These are phyloP conservation scores for Rotaria sp. DNA, from an alignment of 2,888 invertebrate species.

Conservation along the genomic window DNA sequence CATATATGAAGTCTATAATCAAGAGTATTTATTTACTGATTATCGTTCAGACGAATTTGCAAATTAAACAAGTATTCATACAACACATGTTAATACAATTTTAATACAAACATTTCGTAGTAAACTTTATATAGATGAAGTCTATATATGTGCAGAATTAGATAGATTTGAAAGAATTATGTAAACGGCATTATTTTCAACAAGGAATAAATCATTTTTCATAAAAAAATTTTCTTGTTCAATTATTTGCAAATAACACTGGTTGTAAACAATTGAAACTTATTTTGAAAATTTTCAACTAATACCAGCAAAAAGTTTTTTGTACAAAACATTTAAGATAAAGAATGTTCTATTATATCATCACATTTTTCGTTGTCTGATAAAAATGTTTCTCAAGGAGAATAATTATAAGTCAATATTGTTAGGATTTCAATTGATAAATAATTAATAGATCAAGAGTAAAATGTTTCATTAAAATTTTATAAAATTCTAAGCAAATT, in stretches of 20 bases:
- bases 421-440: too few relatives aligned
- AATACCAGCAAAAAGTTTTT: background rate
- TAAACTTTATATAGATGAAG: background rate
- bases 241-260: background rate
- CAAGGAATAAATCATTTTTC: background rate
- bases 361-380: background rate
- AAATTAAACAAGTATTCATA: background rate
- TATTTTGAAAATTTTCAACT: background rate
- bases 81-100: background rate
- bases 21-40: background rate
- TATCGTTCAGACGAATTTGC: background rate
- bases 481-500: too few relatives aligned
- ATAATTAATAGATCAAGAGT: too few relatives aligned
- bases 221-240: background rate
- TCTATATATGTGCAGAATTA: background rate
- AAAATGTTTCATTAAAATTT: too few relatives aligned
- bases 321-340: background rate
- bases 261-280: background rate
- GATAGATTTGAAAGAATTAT: background rate
- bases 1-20: background rate
- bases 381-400: too few relatives aligned
- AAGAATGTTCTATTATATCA: background rate
- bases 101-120: background rate
- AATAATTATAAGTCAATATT: too few relatives aligned
- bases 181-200: background rate